Percentiles rank a stretch among this genome's conserved stretches.
These are phyloP conservation scores for Calcarius lapponicus DNA, from an alignment of 2,797 vertebrate species.

Conservation along the genomic window DNA sequence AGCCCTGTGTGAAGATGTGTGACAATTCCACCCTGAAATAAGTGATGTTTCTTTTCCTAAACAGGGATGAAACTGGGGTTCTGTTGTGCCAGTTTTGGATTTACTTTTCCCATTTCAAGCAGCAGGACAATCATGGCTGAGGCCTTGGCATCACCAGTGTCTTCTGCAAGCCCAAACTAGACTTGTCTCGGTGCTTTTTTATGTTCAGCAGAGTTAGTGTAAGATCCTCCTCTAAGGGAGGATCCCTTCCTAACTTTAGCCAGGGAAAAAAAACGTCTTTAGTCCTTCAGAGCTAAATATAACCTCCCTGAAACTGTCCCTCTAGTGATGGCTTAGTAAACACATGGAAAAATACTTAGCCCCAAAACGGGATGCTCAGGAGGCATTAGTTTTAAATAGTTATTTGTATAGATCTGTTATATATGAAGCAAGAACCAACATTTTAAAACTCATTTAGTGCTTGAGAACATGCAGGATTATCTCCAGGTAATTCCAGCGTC, in stretches of 20 bases:
- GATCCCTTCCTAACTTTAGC: not conserved
- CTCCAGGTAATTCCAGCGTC: not conserved
- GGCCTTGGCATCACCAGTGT: not conserved
- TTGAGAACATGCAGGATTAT: not conserved
- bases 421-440: not conserved
- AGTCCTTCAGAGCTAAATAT: slow-evolving; percentile 14
- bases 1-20: not conserved
- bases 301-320: not conserved
- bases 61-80: not conserved
- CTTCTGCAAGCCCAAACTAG: not conserved
- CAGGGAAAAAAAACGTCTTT: not conserved
- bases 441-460: not conserved
- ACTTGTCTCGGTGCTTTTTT: not conserved
- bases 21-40: not conserved
- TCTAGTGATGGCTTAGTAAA: not conserved
- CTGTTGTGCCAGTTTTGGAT: not conserved
- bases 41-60: not conserved
- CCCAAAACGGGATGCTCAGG: not conserved
- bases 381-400: not conserved
- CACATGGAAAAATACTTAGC: not conserved
- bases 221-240: not conserved
- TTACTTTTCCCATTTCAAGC: not conserved
- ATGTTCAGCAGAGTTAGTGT: not conserved
- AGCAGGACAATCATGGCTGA: not conserved
- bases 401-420: not conserved